Base-by-base conservation (phyloP, 2,888 invertebrate genomes). In the Eilema caniola region DNA sequence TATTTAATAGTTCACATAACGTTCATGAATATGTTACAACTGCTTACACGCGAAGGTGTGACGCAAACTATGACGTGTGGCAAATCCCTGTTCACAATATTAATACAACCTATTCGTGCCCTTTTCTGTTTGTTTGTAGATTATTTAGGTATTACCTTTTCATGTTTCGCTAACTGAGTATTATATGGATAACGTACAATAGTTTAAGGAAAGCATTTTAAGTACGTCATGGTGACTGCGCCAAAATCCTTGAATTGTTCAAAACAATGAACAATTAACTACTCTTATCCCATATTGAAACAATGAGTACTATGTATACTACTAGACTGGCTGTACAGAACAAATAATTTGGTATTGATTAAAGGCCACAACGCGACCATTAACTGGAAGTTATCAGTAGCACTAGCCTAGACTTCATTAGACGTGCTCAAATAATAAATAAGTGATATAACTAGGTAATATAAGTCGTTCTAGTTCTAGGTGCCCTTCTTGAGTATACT, bases 81-180 rank as follows among this genome's bases (percentile, higher is more conserved):
- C 20, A 47, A 47, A 47, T 20, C 47, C 47, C 47, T 47, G 47
- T 20, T 20, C 47, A 47, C 47, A 16, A 20, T 41, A 24, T 59
- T 59, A 25, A 24, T 25, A 59, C 24, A 59, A 25, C 28, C 25
- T 59, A 28, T 28, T 59, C 25, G 25, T 24, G 59, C 25, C 25
- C 57, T 59, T 57, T 59, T 59, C 59, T 8, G 16, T 59, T 59
- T 28, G 12, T 59, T 59, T 59, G 25, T 28, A 59, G 59, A 59
- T 28, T 25, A 59, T 59, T 59, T 28, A 16, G 5, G 8, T 59
- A 24, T 16, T 59, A n/a, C 20, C 57, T 12, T 57, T 57, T 59
- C 59, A 16, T 10, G 53, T 8, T 53, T 53, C n/a, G 53, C n/a
- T 20, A n/a, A n/a, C n/a, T n/a, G n/a, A 53, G 20, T 10, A 10